Evolutionary conservation across 2,797 vertebrate genomes (phyloP).

Genomic region (Mus spretus): DNA sequence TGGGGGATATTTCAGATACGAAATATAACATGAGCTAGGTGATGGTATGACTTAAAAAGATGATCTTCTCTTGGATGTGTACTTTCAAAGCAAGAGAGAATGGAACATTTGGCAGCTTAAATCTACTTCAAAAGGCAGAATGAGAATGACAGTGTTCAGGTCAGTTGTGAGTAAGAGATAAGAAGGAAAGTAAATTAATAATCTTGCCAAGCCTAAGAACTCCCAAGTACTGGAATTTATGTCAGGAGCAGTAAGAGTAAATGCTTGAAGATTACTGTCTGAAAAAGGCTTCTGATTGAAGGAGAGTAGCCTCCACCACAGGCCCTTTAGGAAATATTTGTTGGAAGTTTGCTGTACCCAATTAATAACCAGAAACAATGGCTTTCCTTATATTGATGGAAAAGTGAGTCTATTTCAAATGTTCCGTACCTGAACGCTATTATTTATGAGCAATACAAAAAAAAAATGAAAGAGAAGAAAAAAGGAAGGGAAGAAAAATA

Average conservation of each 20-base stretch:
- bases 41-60: neutral
- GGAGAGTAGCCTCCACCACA: neutral
- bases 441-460: neutral
- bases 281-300: neutral
- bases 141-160: neutral
- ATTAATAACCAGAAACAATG: neutral
- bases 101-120: neutral
- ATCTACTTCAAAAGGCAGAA: neutral
- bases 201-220: neutral
- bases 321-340: neutral
- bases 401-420: neutral
- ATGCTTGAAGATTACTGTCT: neutral
- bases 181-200: neutral
- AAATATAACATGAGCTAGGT: neutral
- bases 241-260: neutral
- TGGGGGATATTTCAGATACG: neutral
- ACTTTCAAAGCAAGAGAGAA: neutral
- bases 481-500: neutral
- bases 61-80: neutral
- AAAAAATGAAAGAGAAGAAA: too few species aligned
- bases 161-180: neutral
- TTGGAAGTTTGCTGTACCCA: neutral
- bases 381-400: neutral
- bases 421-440: neutral
- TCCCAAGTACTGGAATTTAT: neutral